phyloP scores from a whole-genome alignment of 2,113 vertebrate species.

The Solea senegalensis region DNA sequence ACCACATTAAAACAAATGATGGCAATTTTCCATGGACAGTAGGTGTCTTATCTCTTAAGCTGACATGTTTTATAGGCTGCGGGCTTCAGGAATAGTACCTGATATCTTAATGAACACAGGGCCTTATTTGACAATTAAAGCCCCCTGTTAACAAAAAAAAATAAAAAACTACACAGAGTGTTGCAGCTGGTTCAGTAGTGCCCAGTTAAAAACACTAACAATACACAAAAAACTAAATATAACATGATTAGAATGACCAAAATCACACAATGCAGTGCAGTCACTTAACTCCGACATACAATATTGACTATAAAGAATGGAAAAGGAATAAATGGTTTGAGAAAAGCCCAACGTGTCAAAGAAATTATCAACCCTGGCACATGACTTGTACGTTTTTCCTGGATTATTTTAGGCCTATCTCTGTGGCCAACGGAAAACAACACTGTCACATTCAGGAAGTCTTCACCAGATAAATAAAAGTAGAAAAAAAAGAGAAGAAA shows the following conservation, averaged over 20 bases:
- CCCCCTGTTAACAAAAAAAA: neutral
- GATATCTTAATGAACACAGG: conserved; percentile 3
- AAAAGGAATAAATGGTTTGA: neutral
- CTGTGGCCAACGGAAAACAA: conserved; percentile 4
- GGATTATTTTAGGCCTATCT: neutral
- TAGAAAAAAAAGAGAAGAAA: conserved; percentile 6
- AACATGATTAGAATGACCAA: neutral
- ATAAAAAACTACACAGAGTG: too few species aligned
- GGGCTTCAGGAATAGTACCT: conserved; percentile 42
- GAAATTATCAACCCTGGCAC: neutral
- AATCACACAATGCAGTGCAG: neutral
- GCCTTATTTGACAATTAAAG: neutral
- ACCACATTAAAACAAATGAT: conserved; percentile 61
- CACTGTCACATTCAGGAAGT: conserved; percentile 12
- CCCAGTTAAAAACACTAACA: too few species aligned
- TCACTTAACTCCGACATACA: neutral
- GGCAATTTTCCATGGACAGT: conserved; percentile 58
- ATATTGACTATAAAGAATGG: too few species aligned
- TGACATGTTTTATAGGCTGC: conserved; percentile 35
- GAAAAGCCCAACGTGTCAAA: neutral
- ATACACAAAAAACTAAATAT: neutral
- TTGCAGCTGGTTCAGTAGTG: too few species aligned
- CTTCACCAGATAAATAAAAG: conserved; percentile 20
- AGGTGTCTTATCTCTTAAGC: conserved; percentile 53
- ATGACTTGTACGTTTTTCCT: neutral